Conservation (phyloP, 2,888 invertebrate genomes). For the Pantelozetes paolii region DNA sequence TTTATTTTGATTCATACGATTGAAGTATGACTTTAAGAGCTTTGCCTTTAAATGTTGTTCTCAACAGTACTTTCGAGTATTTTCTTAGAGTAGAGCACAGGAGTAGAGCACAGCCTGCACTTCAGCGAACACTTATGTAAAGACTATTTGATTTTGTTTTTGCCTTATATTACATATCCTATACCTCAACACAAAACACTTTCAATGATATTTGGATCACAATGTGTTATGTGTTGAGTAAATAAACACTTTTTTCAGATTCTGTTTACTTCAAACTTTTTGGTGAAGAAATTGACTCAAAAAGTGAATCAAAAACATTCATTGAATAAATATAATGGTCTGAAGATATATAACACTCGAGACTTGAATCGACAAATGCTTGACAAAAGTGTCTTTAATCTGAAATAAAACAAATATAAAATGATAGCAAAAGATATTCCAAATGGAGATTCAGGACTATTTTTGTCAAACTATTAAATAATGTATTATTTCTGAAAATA, state of each 20-base stretch:
- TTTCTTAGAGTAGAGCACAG: neutral
- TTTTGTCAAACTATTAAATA: neutral
- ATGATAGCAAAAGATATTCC: neutral
- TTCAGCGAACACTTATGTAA: conserved; percentile 9
- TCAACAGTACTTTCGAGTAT: neutral
- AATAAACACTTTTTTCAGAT: conserved; percentile 11
- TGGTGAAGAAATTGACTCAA: conserved; percentile 11
- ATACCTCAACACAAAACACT: neutral
- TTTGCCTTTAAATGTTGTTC: neutral
- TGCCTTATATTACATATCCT: conserved; percentile 8
- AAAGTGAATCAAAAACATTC: conserved; percentile 12
- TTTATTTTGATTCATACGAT: neutral
- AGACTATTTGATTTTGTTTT: conserved; percentile 27
- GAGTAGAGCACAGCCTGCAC: neutral
- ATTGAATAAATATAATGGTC: conserved; percentile 18
- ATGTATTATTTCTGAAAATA: neutral
- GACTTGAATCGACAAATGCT: neutral
- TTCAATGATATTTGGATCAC: neutral
- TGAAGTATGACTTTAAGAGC: neutral
- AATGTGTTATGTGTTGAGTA: conserved; percentile 23
- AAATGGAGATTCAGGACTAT: neutral
- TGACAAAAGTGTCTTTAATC: neutral
- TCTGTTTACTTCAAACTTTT: neutral
- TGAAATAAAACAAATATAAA: neutral
- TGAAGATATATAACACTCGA: neutral